Base-by-base conservation (phyloP, 1,140 invertebrate species). In the Diorhabda sublineata region DNA sequence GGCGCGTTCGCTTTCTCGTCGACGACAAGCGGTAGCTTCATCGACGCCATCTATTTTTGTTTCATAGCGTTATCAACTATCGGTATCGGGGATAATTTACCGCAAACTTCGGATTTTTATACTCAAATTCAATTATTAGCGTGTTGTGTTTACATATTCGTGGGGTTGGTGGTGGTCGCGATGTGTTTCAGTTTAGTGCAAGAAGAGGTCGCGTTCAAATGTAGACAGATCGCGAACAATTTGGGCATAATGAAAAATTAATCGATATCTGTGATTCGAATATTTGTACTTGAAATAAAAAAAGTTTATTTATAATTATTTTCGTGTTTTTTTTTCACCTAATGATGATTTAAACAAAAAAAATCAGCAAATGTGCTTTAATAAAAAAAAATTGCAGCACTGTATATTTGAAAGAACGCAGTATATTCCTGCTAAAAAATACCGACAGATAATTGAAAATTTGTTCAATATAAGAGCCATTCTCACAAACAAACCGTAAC, bases 101-200 rank as follows among this genome's bases (percentile, higher is more conserved):
- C 92, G 3, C 85, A 86, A 56, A 83, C 90, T 4, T 81, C 84
- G 3, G 87, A 89, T 57, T 86, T 83, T 41, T 86, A 85, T 73
- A 85, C 86, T 74, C 87, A 89, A 68, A 72, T 89, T 42, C 92
- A 94, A 79, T 84, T 95, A 69, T 88, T 95, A 44, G 89, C 91
- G 7, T 94, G 92, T 80, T 94, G 93, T 78, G 83, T 93, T 2
- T 97, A 96, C 80, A 80, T 97, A 47, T 85, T 97, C 47, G 85
- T 97, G 71, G 95, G 95, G 42, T 85, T 97, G 44, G 91, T 95
- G 8, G 82, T 97, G 45, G 90, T 97, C 73, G 94, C 95, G 2
- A 97, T 96, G 93, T 93, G 93, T 64, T 97, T 96, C 77, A 95
- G 92, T 80, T 84, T 97, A 45, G 89, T 97, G 68, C 94, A 97